These are phyloP conservation scores for Heterohyrax brucei DNA, from an alignment of 2,797 vertebrate genomes.

Conservation along the genomic window DNA sequence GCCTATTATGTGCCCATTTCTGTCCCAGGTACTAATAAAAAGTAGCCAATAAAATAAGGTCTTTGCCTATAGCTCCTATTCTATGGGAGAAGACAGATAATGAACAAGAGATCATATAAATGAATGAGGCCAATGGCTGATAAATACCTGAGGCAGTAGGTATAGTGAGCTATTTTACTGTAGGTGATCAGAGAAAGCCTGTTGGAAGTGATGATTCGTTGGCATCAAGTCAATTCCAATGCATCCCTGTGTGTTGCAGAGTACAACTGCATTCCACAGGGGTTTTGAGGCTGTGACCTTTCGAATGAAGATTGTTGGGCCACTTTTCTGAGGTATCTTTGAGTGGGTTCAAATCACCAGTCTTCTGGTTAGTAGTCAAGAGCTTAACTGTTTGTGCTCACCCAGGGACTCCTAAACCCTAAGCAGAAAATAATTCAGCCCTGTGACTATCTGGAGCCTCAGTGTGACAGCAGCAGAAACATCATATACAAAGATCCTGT, in stretches of 20 bases:
- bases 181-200: no score
- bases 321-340: no score
- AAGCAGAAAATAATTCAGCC: neutral
- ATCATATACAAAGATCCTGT: neutral
- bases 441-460: neutral
- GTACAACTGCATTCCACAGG: no score
- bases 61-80: neutral
- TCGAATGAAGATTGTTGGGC: no score
- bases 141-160: neutral
- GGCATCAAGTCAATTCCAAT: no score
- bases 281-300: no score
- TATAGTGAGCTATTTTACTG: neutral
- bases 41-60: neutral
- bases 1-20: neutral
- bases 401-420: neutral
- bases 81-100: neutral
- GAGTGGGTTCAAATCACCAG: no score
- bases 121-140: neutral
- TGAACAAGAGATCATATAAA: conserved; percentile 28
- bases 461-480: neutral
- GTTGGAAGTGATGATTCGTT: no score
- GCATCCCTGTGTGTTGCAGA: no score
- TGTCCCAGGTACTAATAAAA: neutral
- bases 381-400: no score
- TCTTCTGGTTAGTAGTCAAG: no score